Evolutionary conservation across 2,888 invertebrate genomes (phyloP).

Genomic region (Harpagoxenus sublaevis): DNA sequence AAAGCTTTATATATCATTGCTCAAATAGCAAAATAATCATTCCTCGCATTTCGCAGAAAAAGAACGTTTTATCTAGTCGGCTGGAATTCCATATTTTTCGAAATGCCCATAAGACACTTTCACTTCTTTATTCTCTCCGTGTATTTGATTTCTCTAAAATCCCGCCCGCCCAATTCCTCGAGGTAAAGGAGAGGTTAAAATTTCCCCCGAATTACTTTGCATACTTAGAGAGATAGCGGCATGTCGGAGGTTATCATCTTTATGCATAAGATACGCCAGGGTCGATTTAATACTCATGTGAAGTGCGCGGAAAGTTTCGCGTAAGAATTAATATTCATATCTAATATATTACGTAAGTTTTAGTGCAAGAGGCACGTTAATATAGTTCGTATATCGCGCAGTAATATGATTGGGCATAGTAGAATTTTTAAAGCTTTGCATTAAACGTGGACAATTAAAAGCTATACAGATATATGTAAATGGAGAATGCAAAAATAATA

Average conservation of each 20-base stretch:
- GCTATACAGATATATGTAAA: background rate
- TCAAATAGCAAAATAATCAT: conserved; percentile 2
- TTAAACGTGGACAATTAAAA: background rate
- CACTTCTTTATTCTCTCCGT: conserved; percentile 16
- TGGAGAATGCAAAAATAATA: background rate
- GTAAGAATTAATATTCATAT: conserved; percentile 53
- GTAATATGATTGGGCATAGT: background rate
- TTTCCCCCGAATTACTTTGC: conserved; percentile 75
- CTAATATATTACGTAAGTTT: conserved; percentile 33
- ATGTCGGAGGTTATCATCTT: conserved; percentile 65
- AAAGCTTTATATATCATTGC: background rate
- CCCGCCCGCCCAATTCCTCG: conserved; percentile 11
- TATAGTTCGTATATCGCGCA: background rate
- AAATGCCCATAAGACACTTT: background rate
- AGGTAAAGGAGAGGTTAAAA: conserved; percentile 66
- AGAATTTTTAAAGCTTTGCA: background rate
- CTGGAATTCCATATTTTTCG: conserved; percentile 13
- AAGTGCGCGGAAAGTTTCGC: conserved; percentile 30
- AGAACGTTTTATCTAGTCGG: background rate
- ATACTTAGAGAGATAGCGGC: conserved; percentile 66
- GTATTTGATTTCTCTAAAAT: conserved; percentile 60
- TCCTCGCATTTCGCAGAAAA: background rate
- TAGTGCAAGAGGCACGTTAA: conserved; percentile 19
- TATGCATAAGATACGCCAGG: conserved; percentile 70
- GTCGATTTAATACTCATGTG: conserved; percentile 60